Conservation (phyloP, 64 coral and sea anemone species). For the Actinia tenebrosa region DNA sequence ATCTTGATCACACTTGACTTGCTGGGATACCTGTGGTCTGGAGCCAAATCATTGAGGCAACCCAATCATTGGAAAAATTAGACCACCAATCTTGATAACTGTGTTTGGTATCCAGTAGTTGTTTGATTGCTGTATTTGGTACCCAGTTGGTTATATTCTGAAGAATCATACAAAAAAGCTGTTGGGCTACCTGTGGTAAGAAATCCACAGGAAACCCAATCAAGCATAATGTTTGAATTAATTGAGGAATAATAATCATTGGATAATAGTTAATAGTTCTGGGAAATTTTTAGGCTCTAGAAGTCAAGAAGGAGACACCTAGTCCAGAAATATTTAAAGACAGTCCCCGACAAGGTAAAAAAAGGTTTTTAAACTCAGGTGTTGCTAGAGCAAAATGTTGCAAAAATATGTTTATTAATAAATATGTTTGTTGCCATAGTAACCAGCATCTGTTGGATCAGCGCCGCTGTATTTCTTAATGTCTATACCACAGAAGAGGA, state of each 20-base stretch:
- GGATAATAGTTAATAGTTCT: too few species aligned
- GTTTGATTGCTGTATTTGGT: too few species aligned
- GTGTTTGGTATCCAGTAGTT: too few species aligned
- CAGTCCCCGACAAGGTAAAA: constrained; percentile 68
- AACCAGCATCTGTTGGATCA: constrained; percentile 83
- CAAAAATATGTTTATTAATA: background rate
- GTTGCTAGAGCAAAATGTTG: background rate
- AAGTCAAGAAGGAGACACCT: constrained; percentile 32
- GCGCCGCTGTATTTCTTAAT: constrained; percentile 63
- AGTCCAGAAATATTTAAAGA: constrained; percentile 61
- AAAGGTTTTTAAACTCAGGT: too few species aligned
- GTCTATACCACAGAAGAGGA: constrained; percentile 83
- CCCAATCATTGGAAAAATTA: background rate
- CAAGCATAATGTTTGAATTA: background rate
- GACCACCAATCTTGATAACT: background rate
- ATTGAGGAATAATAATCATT: too few species aligned
- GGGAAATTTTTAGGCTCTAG: background rate
- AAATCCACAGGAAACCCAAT: background rate
- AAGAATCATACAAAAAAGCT: background rate
- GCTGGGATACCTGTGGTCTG: background rate
- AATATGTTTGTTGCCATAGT: constrained; percentile 34
- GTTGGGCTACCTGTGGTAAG: background rate
- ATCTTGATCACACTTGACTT: background rate
- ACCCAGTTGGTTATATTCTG: background rate
- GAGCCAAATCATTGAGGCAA: too few species aligned